phyloP scores from a whole-genome alignment of 2,113 vertebrate genomes.

The Hippocampus abdominalis region DNA sequence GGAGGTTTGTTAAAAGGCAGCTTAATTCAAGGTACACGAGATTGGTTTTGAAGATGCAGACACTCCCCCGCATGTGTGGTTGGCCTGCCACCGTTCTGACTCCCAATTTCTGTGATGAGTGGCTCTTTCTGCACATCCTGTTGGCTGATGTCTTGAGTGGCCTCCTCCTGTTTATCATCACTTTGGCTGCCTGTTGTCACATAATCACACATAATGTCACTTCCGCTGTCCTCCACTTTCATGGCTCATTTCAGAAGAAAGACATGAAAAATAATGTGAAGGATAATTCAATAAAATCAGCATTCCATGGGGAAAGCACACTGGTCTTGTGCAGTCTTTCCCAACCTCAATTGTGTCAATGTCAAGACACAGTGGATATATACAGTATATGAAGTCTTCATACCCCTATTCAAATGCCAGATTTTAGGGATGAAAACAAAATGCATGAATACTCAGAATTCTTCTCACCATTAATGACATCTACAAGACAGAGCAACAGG shows the following conservation, averaged over 20 bases:
- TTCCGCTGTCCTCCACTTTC: not conserved
- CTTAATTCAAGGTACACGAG: not conserved
- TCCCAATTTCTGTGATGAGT: not conserved
- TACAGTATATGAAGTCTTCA: too few relatives aligned
- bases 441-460: too few relatives aligned
- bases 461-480: too few relatives aligned
- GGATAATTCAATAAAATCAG: too few relatives aligned
- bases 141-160: conserved; percentile 8
- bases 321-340: too few relatives aligned
- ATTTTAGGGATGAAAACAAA: too few relatives aligned
- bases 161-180: not conserved
- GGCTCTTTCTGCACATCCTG: not conserved
- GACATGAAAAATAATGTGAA: not conserved
- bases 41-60: conserved; percentile 57
- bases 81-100: not conserved
- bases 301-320: not conserved
- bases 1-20: conserved; percentile 46
- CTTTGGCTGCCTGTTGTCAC: not conserved
- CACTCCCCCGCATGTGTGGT: conserved; percentile 25
- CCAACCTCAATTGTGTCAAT: too few relatives aligned
- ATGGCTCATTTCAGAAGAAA: not conserved
- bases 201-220: not conserved
- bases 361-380: too few relatives aligned
- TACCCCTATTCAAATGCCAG: too few relatives aligned
- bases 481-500: too few relatives aligned